A percentile compares a stretch with the other conserved stretches of the same genome.
Conservation (phyloP, 2,113 vertebrate genomes). For the Malaclemys terrapin region DNA sequence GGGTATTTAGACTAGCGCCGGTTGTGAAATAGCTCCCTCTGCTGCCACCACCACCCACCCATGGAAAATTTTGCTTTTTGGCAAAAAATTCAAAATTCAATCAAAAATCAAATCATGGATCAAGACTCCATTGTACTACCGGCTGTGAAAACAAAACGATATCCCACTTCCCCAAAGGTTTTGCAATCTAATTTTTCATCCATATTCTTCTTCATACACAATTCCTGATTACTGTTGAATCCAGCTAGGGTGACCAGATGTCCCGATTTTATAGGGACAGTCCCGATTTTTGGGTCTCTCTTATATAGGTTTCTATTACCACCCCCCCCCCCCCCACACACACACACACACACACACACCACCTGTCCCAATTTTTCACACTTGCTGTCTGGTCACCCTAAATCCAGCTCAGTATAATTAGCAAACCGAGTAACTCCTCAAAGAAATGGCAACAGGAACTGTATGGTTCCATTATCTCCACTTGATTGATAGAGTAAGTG, state of each 20-base stretch:
- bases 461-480: not conserved
- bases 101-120: not conserved
- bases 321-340: no score
- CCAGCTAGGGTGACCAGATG: no score
- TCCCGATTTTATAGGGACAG: no score
- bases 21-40: not conserved
- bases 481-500: not conserved
- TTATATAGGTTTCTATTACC: no score
- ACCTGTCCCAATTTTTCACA: no score
- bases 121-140: not conserved
- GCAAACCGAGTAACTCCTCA: not conserved
- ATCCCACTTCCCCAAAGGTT: not conserved
- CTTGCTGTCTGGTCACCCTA: no score
- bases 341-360: no score
- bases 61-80: not conserved
- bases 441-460: not conserved
- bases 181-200: not conserved
- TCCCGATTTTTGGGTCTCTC: no score
- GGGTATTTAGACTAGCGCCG: not conserved
- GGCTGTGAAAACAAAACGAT: not conserved
- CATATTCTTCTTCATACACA: not conserved
- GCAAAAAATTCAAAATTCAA: not conserved
- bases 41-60: not conserved
- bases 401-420: not conserved
- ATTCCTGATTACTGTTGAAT: not conserved